A percentile compares a stretch with the other conserved stretches of the same genome.
Evolutionary conservation across 2,113 vertebrate species (phyloP).

Genomic region (Nothocercus nigrocapillus): DNA sequence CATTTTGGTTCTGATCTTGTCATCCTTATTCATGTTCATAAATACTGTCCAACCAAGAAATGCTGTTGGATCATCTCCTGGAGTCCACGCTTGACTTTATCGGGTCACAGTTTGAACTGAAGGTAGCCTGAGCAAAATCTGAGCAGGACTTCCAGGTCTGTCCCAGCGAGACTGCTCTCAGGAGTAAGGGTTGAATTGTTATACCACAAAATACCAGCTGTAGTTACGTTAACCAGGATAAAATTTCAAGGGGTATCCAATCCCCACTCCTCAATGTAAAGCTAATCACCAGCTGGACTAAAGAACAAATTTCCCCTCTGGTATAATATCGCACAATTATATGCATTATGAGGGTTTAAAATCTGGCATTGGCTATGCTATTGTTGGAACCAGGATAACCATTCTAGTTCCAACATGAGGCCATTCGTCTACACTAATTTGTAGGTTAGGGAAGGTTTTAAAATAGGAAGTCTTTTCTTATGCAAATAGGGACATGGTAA

Average conservation of each 20-base stretch:
- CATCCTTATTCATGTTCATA: not conserved
- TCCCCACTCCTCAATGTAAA: slow-evolving; percentile 62
- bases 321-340: slow-evolving; percentile 71
- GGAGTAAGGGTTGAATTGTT: slow-evolving; percentile 50
- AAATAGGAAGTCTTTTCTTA: slow-evolving; percentile 65
- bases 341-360: slow-evolving; percentile 69
- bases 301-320: slow-evolving; percentile 70
- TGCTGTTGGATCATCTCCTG: not conserved
- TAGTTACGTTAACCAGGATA: slow-evolving; percentile 69
- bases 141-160: slow-evolving; percentile 37
- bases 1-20: not conserved
- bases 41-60: not conserved
- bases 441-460: slow-evolving; percentile 59
- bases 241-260: slow-evolving; percentile 68
- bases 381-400: slow-evolving; percentile 68
- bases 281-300: slow-evolving; percentile 71
- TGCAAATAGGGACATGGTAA: slow-evolving; percentile 42
- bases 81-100: not conserved
- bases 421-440: slow-evolving; percentile 61
- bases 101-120: not conserved
- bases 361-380: slow-evolving; percentile 69
- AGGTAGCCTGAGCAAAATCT: not conserved
- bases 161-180: slow-evolving; percentile 28
- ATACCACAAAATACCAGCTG: slow-evolving; percentile 69
- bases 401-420: slow-evolving; percentile 58